Conservation (phyloP, 2,113 vertebrate genomes). For the Aspidoscelis tigris region DNA sequence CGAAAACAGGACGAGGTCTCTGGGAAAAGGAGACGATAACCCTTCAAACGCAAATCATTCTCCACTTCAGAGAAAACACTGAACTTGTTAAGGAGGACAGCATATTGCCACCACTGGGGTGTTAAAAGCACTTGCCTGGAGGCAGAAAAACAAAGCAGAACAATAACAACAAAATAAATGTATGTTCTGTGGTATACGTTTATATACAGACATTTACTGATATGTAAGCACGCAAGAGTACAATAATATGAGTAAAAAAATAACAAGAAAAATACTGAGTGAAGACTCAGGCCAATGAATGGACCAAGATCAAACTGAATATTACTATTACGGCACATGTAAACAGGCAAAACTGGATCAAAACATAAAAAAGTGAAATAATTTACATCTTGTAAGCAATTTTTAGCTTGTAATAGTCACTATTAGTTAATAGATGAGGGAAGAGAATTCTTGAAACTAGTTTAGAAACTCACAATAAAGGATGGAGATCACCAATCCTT, state of each 20-base stretch:
- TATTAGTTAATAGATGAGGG: not conserved
- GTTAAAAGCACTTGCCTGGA: constrained; percentile 82
- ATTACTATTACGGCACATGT: not conserved
- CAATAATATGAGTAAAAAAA: not conserved
- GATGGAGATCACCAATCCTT: not conserved
- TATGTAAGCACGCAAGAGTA: not conserved
- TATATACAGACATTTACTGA: not conserved
- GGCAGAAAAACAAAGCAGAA: constrained; percentile 26
- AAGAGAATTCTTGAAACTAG: not conserved
- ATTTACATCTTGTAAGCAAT: not conserved
- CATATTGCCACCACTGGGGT: constrained; percentile 88
- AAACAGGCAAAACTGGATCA: not conserved
- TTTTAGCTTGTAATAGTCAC: not conserved
- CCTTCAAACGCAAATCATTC: constrained; percentile 74
- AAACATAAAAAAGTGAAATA: not conserved
- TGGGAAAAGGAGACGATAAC: constrained; percentile 78
- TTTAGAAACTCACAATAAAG: not conserved
- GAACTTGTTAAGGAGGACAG: constrained; percentile 90
- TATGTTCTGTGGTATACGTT: constrained; percentile 18
- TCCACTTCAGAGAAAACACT: constrained; percentile 72
- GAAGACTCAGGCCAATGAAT: not conserved
- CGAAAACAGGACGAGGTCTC: constrained; percentile 61
- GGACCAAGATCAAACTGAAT: not conserved
- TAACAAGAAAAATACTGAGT: not conserved
- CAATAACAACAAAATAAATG: constrained; percentile 22